phyloP scores from a whole-genome alignment of 2,113 vertebrate species.

The Dermatemys mawii region DNA sequence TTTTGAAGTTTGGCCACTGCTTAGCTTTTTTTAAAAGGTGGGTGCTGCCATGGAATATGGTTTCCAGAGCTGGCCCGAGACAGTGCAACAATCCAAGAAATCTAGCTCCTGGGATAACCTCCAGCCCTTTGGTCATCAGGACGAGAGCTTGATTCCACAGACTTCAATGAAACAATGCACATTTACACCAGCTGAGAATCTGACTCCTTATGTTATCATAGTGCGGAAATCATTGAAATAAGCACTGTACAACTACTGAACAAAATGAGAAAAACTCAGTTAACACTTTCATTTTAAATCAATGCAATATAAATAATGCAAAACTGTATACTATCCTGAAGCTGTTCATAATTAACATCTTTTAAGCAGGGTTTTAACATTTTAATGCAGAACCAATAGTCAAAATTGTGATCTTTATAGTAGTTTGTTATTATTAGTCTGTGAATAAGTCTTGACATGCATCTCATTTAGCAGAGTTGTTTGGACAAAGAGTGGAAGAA shows the following conservation, averaged over 20 bases:
- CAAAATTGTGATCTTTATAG: not conserved
- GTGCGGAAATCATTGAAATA: not conserved
- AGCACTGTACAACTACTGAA: not conserved
- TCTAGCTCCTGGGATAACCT: not conserved
- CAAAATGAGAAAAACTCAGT: not conserved
- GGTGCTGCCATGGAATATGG: not conserved
- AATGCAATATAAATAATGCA: not conserved
- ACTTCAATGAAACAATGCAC: not conserved
- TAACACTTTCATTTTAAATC: not conserved
- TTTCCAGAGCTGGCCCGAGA: not conserved
- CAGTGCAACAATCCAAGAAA: not conserved
- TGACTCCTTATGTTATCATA: not conserved
- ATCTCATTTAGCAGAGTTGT: conserved; percentile 54
- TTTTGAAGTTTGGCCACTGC: not conserved
- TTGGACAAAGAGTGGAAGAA: conserved; percentile 52
- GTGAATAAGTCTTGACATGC: conserved; percentile 9
- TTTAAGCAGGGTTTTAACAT: not conserved
- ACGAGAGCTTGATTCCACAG: not conserved
- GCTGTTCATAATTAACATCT: not conserved
- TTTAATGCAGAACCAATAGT: not conserved
- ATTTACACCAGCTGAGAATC: not conserved
- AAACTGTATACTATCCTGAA: not conserved
- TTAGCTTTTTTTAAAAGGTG: not conserved
- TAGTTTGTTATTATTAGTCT: not conserved
- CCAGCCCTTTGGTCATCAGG: not conserved